A percentile compares a stretch with the other conserved stretches of the same genome.
phyloP scores from a whole-genome alignment of 2,888 invertebrate genomes.

The Agrotis segetum region DNA sequence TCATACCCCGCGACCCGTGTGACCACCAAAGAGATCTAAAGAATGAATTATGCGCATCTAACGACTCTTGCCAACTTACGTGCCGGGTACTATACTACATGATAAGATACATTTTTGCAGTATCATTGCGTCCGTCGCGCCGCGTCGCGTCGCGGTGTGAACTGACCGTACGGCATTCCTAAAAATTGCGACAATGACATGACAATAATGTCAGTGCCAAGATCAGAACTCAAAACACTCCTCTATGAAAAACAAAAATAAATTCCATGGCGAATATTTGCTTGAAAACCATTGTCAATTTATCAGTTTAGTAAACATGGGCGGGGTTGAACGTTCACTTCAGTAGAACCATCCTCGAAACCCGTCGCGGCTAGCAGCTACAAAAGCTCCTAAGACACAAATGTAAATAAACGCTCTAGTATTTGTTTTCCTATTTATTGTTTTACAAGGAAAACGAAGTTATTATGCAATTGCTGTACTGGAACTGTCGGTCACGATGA shows the following conservation, averaged over 20 bases:
- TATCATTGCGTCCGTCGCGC: too few relatives aligned
- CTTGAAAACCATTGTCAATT: not conserved
- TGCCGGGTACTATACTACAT: too few relatives aligned
- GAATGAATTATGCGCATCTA: too few relatives aligned
- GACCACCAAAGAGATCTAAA: too few relatives aligned
- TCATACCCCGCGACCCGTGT: too few relatives aligned
- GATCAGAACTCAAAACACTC: not conserved
- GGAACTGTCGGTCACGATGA: not conserved
- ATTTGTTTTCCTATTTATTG: not conserved
- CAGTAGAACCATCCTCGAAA: not conserved
- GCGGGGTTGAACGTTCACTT: not conserved
- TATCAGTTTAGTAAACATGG: too few relatives aligned
- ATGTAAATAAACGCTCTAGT: not conserved
- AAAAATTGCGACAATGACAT: not conserved
- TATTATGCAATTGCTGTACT: constrained; percentile 12
- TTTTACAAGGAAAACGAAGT: constrained; percentile 25
- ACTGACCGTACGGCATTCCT: not conserved
- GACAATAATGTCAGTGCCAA: not conserved
- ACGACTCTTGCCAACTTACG: too few relatives aligned
- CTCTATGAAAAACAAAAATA: not conserved
- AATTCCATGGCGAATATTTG: not conserved
- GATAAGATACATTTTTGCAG: too few relatives aligned
- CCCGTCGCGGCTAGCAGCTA: not conserved
- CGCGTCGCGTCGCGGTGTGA: too few relatives aligned
- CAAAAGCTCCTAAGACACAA: constrained; percentile 1